Base-by-base conservation (phyloP, 1,140 invertebrate species). In the Thaumetopoea pityocampa region DNA sequence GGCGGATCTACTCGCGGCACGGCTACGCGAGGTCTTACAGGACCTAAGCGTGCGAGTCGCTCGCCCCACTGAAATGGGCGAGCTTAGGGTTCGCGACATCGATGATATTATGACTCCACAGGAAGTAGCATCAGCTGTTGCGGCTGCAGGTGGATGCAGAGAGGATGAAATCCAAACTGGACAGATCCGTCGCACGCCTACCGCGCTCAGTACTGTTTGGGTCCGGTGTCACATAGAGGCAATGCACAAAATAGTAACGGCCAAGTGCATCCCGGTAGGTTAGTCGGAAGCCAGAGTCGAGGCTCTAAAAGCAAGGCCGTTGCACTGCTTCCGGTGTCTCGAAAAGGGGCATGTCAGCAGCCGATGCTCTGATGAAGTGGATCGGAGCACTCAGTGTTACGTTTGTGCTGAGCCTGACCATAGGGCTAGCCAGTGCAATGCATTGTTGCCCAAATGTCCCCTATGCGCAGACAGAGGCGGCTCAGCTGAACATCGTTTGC, bases 271-370 rank as follows among this genome's bases (percentile, higher is more conserved):
- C 0, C 23, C 15, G 0, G 14, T 54, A 0, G 56, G 56, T 1
- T 59, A 44, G 56, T 12, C 23, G 1, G 23, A 10, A 5, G 18
- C 5, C 3, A 8, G 32, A 20, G 15, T 56, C 1, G 27, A 46
- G 4, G 9, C 40, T 0, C 24, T 53, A 5, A 9, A 7, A n/a
- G 36, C 53, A 3, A 36, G 58, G 19, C 40, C 46, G 1, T 19
- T 53, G 10, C 41, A 50, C 4, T 62, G 58, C 30, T 62, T 40
- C 9, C 33, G 44, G 0, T 62, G 50, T 14, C 10, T 45, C 2
- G 41, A 53, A 8, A 19, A 15, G 4, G 46, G 48, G 0, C 47
- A 54, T 7, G 33, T 36, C 0, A 18, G 51, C 1, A 7, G 9
- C 5, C 32, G 50, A 10, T 60, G 48, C 17, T 16, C 51, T 1